Evolutionary conservation across 2,113 vertebrate species (phyloP), one percentile per base, ranked within the genome.

Genomic region (Pimephales promelas): DNA sequence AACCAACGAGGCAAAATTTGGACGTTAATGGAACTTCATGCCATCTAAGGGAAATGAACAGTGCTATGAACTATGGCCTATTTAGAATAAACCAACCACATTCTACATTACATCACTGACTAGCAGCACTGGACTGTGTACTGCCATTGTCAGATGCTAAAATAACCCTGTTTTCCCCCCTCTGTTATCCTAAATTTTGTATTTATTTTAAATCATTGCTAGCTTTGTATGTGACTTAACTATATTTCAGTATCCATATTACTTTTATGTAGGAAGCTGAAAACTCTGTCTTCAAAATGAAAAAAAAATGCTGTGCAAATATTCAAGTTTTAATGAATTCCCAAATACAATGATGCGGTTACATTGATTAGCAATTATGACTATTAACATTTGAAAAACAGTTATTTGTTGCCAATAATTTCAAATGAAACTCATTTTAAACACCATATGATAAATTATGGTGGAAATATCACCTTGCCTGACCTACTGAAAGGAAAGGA

Each of bases 31-130:
- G 7, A 40, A 22, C 22, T 77, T 61, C 36, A 43, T 43, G 43
- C 22, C 24, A 47, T 79, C 14, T 5, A 64, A 49, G 5, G 24
- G 16, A 64, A 64, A 61, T 62, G 0, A 64, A 47, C 5, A 3
- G 52, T 54, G 52, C 36, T 45, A 20, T 64, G 14, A 10, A 24
- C 40, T 49, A 26, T 28, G 40, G 36, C 59, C 57, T 64, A 11
- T 79, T 47, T 18, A 49, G 14, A 79, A 79, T 79, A 31, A 79
- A 64, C 57, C 24, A 79, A 31, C 77, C 24, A 79, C 59, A 61
- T 64, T 40, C 40, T 45, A 47, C 18, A 79, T 49, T 62, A 64
- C 24, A 79, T 79, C 40, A 47, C 59, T 20, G 77, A 64, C 40
- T 8, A 79, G n/a, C n/a, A 79, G 59, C 10, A 47, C 40, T 64